Base-by-base conservation (phyloP, 2,888 invertebrate species). In the Nudaria mundana region DNA sequence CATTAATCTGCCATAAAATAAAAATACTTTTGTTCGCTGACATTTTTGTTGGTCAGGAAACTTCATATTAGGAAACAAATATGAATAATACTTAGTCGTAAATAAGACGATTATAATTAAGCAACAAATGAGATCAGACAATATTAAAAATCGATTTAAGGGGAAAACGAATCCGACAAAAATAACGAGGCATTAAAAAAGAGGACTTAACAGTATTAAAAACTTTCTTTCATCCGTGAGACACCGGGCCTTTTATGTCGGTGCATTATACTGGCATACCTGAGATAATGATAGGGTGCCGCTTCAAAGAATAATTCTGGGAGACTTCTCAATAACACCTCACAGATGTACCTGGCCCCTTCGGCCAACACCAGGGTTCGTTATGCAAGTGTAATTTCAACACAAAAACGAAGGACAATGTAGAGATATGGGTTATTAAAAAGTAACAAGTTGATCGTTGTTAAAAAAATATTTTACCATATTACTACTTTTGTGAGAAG, bases 251-350 rank as follows among this genome's bases (percentile, higher is more conserved):
- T 66, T 68, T 71, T 66, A 60, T 63, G 54, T 51, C 40, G 40
- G 51, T 51, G 48, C 56, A 66, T 66, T 62, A 63, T 61, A 58
- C 62, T 54, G 54, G 48, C 45, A 54, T 83, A 83, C 84, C 83
- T 82, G 82, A 56, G 63, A 59, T 84, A 82, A 84, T 84, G 81
- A 84, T 81, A 82, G 82, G 81, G 76, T 72, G 64, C 56, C 43
- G 52, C 56, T 63, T 60, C 58, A 56, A 60, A 59, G 60, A 56
- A 59, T 47, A 40, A 51, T 33, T 43, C 58, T 33, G 49, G n/a
- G 56, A 55, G 50, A 67, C 68, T 75, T 71, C 77, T 72, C 77
- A 76, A 79, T 80, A 82, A 78, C 78, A 76, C 73, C 65, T 72
- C 64, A 44, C 63, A 66, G 65, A 63, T 66, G 69, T 68, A 68